Percentiles rank a stretch among this genome's conserved stretches.
Evolutionary conservation across 2,888 invertebrate species (phyloP).

Genomic region (Microplitis deprimator): DNA sequence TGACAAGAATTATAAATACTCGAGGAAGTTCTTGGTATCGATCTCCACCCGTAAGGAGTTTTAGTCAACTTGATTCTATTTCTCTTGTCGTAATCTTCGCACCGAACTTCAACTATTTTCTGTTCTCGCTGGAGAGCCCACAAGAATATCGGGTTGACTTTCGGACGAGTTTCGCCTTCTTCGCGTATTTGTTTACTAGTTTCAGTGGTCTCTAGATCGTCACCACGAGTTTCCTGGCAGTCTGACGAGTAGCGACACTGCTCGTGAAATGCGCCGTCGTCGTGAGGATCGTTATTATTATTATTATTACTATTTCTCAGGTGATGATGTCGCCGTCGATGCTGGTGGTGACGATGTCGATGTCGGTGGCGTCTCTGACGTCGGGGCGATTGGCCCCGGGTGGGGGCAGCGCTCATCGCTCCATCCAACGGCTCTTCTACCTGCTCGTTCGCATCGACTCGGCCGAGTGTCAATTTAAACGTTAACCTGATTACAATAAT

Average conservation of each 20-base stretch:
- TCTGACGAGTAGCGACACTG: conserved; percentile 44
- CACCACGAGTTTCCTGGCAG: conserved; percentile 33
- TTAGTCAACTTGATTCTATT: conserved; percentile 88
- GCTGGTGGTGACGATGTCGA: conserved; percentile 59
- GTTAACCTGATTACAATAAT: conserved; percentile 14
- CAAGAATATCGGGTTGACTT: conserved; percentile 86
- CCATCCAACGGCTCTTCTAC: conserved; percentile 64
- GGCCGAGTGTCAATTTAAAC: conserved; percentile 31
- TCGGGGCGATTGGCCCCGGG: conserved; percentile 68
- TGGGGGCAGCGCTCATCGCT: conserved; percentile 71
- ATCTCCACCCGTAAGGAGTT: conserved; percentile 86
- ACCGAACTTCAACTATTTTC: conserved; percentile 86
- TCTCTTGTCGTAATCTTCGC: conserved; percentile 89
- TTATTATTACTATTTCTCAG: conserved; percentile 55
- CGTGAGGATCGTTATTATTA: conserved; percentile 50
- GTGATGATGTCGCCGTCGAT: conserved; percentile 57
- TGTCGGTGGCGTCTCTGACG: conserved; percentile 67
- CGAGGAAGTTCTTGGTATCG: conserved; percentile 84
- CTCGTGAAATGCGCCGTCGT: conserved; percentile 31
- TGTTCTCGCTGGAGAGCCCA: conserved; percentile 88
- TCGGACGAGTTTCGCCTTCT: conserved; percentile 73
- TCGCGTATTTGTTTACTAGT: conserved; percentile 51
- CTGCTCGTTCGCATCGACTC: conserved; percentile 46
- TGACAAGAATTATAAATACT: conserved; percentile 56
- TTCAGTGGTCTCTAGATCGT: conserved; percentile 24